Conservation (phyloP, 2,113 vertebrate species). For the Myiagra hebetior region DNA sequence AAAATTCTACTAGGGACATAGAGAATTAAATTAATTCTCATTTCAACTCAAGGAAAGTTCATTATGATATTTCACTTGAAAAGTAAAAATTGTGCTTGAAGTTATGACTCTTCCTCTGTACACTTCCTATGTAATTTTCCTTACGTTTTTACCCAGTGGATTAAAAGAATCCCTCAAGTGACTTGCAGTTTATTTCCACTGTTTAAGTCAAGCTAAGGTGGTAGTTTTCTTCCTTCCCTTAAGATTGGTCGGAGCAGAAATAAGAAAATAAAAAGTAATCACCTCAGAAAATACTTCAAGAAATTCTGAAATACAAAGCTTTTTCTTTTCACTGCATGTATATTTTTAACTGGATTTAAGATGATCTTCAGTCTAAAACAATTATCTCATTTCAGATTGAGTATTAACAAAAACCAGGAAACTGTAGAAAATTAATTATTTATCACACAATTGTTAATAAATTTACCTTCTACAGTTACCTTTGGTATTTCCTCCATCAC, state of each 20-base stretch:
- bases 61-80: background rate
- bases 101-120: background rate
- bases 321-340: background rate
- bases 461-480: background rate
- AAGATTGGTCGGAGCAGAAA: background rate
- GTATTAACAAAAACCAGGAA: background rate
- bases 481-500: background rate
- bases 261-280: background rate
- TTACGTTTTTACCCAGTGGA: background rate
- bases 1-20: background rate
- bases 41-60: background rate
- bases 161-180: background rate
- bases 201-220: background rate
- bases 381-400: background rate
- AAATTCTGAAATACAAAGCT: background rate
- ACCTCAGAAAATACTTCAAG: background rate
- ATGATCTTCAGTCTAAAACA: background rate
- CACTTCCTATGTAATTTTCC: background rate
- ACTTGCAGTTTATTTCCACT: background rate
- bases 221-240: background rate
- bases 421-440: background rate
- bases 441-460: background rate
- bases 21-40: slow-evolving; percentile 12
- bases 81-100: background rate
- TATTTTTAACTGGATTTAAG: background rate